These are phyloP conservation scores for Salvelinus namaycush DNA, from an alignment of 2,113 vertebrate species.

Conservation along the genomic window DNA sequence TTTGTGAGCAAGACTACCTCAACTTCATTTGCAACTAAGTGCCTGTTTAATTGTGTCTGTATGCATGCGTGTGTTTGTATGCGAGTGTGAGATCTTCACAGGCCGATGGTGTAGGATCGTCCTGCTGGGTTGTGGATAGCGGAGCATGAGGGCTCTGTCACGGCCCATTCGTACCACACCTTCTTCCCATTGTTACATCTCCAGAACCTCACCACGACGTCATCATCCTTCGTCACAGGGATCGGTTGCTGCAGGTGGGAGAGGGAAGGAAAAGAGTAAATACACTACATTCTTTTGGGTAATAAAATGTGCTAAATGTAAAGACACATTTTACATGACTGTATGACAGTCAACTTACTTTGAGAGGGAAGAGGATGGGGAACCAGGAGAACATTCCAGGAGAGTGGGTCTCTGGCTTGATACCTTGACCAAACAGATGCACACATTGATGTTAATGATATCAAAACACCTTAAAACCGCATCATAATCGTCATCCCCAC, in stretches of 20 bases:
- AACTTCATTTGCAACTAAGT: not conserved
- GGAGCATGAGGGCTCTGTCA: conserved; percentile 86
- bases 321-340: not conserved
- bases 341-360: conserved; percentile 71
- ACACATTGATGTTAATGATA: not conserved
- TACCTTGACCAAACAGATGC: conserved; percentile 70
- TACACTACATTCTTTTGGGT: not conserved
- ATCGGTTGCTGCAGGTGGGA: conserved; percentile 81
- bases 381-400: conserved; percentile 98
- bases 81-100: conserved; percentile 61
- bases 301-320: not conserved
- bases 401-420: conserved; percentile 90
- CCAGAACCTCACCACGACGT: conserved; percentile 87
- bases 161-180: conserved; percentile 96
- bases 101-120: conserved; percentile 92
- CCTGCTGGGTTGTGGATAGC: conserved; percentile 92
- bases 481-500: not conserved
- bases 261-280: not conserved
- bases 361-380: conserved; percentile 91
- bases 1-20: conserved; percentile 4
- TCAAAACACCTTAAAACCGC: not conserved
- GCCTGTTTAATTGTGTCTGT: conserved; percentile 8
- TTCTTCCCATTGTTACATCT: conserved; percentile 91
- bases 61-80: not conserved
- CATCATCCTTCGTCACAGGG: conserved; percentile 75